Evolutionary conservation across 1,140 invertebrate genomes (phyloP).

Genomic region (Aphaenogaster floridana): DNA sequence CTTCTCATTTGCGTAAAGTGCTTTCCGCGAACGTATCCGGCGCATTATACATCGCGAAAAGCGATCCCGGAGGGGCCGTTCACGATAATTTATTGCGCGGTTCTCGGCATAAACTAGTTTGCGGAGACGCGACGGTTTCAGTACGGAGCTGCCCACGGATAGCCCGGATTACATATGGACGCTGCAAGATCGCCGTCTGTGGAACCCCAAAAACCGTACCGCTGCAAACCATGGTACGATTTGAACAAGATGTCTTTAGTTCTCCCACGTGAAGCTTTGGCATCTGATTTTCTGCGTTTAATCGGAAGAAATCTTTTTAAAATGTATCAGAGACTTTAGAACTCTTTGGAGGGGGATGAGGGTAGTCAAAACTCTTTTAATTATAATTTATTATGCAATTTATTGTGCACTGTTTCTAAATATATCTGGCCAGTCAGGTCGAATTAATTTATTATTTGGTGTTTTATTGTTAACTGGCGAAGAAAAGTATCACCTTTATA

Average conservation of each 20-base stretch:
- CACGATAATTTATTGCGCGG: conserved; percentile 56
- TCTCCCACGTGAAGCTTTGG: neutral
- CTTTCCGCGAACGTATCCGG: conserved; percentile 53
- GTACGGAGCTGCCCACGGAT: conserved; percentile 34
- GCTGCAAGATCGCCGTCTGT: conserved; percentile 14
- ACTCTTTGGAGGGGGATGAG: neutral
- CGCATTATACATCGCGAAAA: conserved; percentile 61
- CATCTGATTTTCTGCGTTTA: neutral
- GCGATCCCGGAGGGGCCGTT: conserved; percentile 42
- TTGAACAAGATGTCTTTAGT: neutral
- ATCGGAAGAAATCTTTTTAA: neutral
- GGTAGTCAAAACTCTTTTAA: neutral
- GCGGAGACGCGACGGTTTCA: conserved; percentile 50
- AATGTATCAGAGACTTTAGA: neutral
- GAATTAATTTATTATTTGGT: too few relatives aligned
- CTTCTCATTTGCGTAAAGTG: conserved; percentile 65
- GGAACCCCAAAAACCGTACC: neutral
- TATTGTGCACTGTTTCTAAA: too few relatives aligned
- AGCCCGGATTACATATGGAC: conserved; percentile 35
- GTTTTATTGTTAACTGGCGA: too few relatives aligned
- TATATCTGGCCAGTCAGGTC: too few relatives aligned
- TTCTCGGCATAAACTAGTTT: conserved; percentile 61
- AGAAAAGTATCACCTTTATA: too few relatives aligned
- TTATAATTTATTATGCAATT: neutral
- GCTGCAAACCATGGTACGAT: neutral